Base-by-base conservation (phyloP, 2,888 invertebrate species). In the Papilio elwesi region DNA sequence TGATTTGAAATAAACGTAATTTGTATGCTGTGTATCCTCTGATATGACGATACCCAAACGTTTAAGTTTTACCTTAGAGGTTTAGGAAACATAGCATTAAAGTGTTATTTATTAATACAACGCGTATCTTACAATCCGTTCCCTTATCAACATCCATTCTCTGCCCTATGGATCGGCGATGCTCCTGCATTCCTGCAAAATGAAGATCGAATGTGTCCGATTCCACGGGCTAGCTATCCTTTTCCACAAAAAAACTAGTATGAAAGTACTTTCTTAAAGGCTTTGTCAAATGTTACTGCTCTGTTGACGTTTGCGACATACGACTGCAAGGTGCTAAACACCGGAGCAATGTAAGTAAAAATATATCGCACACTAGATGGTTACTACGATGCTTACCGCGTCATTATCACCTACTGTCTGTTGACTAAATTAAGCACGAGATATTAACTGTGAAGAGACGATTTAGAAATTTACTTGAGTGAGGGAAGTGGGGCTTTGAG, bases 401-500 rank as follows among this genome's bases (percentile, higher is more conserved):
- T 82, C 82, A 83, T 87, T 85, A 87, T 83, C 79, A 77, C 81
- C 79, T 75, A 80, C 82, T 82, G 82, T 83, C 81, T 79, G 78
- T 81, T 80, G 78, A 82, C 76, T 76, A 78, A 80, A 81, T 77
- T 68, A 68, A 74, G 67, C 71, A 65, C 76, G 53, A 74, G 74
- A 77, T 78, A 81, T 82, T 81, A 77, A 76, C 15, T 10, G 52
- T 36, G 57, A 57, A 57, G 12, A 36, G 26, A 36, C 55, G 12
- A 36, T 26, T 26, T 57, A 16, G 26, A 15, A 15, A 16, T 53
- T n/a, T n/a, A n/a, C n/a, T n/a, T n/a, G n/a, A n/a, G n/a, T n/a
- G n/a, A n/a, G n/a, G n/a, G n/a, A n/a, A n/a, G n/a, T n/a, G n/a
- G n/a, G n/a, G n/a, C n/a, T n/a, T n/a, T n/a, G n/a, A n/a, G n/a